Base-by-base conservation (phyloP, 2,113 vertebrate species). In the Scalopus aquaticus region DNA sequence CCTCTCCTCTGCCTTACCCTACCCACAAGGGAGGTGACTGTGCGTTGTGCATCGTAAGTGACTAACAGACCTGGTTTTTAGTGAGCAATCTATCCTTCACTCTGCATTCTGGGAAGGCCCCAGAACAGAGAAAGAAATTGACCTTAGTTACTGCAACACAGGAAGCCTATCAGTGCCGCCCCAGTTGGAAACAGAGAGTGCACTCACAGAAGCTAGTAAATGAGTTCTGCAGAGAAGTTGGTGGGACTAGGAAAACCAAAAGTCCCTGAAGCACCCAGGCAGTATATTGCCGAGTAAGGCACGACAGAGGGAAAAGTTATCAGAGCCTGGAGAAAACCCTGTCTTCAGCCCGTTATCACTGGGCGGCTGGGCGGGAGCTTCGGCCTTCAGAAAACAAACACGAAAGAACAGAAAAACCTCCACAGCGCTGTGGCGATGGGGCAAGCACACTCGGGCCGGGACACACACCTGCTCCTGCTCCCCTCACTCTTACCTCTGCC, bases 131-230 rank as follows among this genome's bases (percentile, higher is more conserved):
- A 49, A 86, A 44, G 44, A n/a, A 76, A 58, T 0, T 15, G 15
- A 3, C 2, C 16, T 65, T 44, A 8, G 6, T 62, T 28, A 42
- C 0, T 9, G 8, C 62, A 46, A 44, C 3, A 0, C 4, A 35
- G 51, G 51, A 19, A 17, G 13, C 49, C 4, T 24, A 28, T 17
- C 46, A 44, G 22, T 39, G 32, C 17, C 76, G 13, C n/a, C 51
- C n/a, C 42, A 35, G 12, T 42, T 26, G 30, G 37, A 65, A 51
- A 58, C 0, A 54, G 19, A 78, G 4, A 46, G 13, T 44, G 90
- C 42, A 72, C 15, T 30, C 26, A n/a, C 72, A 93, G 32, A 84
- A 8, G 56, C 35, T 60, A 60, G 20, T 54, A 58, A 72, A 35
- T 17, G 12, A 93, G 2, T 49, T 81, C 69, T 64, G 24, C 16